Conservation (phyloP, 1,140 invertebrate species). For the Drosophila elegans region DNA sequence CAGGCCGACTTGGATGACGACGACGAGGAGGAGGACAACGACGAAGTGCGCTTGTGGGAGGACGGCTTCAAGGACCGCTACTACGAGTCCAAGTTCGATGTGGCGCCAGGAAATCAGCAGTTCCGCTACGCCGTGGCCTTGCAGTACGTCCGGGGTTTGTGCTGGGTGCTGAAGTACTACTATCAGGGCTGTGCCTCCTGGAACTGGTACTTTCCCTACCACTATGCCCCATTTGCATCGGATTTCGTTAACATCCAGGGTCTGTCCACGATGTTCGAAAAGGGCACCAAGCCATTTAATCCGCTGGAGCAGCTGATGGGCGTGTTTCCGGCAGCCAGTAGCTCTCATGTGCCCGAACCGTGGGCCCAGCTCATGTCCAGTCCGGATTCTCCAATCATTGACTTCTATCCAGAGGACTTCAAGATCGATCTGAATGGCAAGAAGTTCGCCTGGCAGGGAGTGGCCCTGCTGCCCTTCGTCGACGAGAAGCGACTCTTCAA, state of each 20-base stretch:
- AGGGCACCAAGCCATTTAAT: constrained; percentile 95
- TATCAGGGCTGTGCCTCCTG: constrained; percentile 99
- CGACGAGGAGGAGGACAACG: constrained; percentile 90
- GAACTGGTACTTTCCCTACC: constrained; percentile 99
- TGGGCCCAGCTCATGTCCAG: constrained; percentile 98
- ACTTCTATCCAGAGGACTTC: constrained; percentile 99
- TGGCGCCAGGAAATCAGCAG: constrained; percentile 90
- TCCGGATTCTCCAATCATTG: constrained; percentile 97
- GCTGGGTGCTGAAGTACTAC: constrained; percentile 99
- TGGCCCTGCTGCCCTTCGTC: constrained; percentile 98
- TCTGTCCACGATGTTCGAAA: constrained; percentile 94
- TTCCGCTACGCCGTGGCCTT: constrained; percentile 96
- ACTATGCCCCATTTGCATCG: constrained; percentile 99
- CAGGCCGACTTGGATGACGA: constrained; percentile 76
- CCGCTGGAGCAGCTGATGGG: constrained; percentile 99
- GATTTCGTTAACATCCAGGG: constrained; percentile 97
- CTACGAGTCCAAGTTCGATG: constrained; percentile 99
- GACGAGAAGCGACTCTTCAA: constrained; percentile 96
- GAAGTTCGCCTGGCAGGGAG: constrained; percentile 99
- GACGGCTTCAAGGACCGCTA: constrained; percentile 99
- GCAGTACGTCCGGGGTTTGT: constrained; percentile 97
- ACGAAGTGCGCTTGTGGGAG: constrained; percentile 98
- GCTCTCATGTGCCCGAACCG: constrained; percentile 95
- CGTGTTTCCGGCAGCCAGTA: constrained; percentile 99
- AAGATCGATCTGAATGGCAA: constrained; percentile 99